These are phyloP conservation scores for Pseudotriccus pelzelni DNA, from an alignment of 2,797 vertebrate species.

Conservation along the genomic window DNA sequence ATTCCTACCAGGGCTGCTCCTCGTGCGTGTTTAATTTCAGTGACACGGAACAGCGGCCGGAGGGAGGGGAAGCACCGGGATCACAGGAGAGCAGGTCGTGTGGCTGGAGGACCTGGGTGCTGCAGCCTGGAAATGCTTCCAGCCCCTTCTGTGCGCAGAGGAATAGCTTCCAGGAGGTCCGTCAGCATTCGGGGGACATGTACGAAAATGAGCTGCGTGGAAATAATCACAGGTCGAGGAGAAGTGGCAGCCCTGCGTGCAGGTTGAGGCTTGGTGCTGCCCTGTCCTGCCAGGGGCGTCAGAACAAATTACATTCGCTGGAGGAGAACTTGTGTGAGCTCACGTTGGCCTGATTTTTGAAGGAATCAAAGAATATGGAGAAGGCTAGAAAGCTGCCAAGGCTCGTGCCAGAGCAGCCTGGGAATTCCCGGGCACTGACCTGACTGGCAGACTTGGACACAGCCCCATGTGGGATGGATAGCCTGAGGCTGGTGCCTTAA, in stretches of 20 bases:
- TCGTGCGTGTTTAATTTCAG: neutral
- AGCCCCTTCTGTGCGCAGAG: neutral
- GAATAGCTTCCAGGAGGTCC: neutral
- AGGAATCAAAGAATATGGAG: neutral
- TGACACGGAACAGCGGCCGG: rapidly evolving
- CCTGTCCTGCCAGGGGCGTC: neutral
- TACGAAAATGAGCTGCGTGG: neutral
- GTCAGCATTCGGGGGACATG: neutral
- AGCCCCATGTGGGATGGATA: neutral
- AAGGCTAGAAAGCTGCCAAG: neutral
- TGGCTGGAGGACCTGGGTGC: neutral
- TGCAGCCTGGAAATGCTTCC: neutral
- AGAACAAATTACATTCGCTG: neutral
- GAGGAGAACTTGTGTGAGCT: neutral
- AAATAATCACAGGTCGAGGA: neutral
- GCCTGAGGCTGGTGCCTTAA: neutral
- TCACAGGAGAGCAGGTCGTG: neutral
- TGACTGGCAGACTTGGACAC: rapidly evolving
- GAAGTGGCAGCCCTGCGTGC: neutral
- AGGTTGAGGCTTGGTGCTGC: neutral
- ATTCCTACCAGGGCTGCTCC: neutral
- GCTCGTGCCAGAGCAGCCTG: rapidly evolving
- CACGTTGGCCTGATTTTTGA: neutral
- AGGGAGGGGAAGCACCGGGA: neutral
- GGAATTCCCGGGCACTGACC: rapidly evolving